Base-by-base conservation (phyloP, 2,113 vertebrate genomes). In the Cacatua alba region DNA sequence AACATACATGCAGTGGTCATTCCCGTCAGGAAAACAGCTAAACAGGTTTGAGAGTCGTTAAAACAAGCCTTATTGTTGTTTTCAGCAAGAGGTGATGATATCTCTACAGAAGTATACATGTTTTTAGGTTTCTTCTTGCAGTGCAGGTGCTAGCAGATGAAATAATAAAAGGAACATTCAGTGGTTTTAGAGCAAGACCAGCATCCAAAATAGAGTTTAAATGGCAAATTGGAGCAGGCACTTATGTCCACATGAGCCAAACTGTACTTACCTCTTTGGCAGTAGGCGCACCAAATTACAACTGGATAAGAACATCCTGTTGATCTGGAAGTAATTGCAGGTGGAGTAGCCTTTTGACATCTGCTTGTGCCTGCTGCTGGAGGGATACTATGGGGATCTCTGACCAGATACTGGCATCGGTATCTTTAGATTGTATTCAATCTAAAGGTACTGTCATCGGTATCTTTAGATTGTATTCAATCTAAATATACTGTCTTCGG, bases 1-100 rank as follows among this genome's bases (percentile, higher is more conserved):
- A 62, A 20, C 0, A 0, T 35, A 33, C 3, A 0, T 43, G 25
- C 33, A 60, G 25, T 6, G 65, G 33, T 46, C 25, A 6, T 20
- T 59, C 43, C 41, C 19, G n/a, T 52, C 86, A 86, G 67, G n/a
- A 63, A 52, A 76, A 46, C 16, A 26, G 28, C 48, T 53, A 51
- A 71, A 6, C 4, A 48, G 60, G 14, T 51, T 39, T 25, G 25
- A 33, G 64, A 80, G 43, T 41, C 9, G 17, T 35, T 63, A 44
- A 51, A 90, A 63, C 37, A 75, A 64, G 15, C 18, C 28, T 41
- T 41, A 41, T 41, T 33, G 5, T 1, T 57, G 44, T 71, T 79
- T 74, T n/a, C 65, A 85, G 62, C 43, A 63, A 49, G 37, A 49
- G n/a, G 17, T 49, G 12, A 3, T 14, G 39, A 19, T 59, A 9